A percentile compares a stretch with the other conserved stretches of the same genome.
Evolutionary conservation across 2,888 invertebrate genomes (phyloP).

Genomic region (Hypomecis atomaria): DNA sequence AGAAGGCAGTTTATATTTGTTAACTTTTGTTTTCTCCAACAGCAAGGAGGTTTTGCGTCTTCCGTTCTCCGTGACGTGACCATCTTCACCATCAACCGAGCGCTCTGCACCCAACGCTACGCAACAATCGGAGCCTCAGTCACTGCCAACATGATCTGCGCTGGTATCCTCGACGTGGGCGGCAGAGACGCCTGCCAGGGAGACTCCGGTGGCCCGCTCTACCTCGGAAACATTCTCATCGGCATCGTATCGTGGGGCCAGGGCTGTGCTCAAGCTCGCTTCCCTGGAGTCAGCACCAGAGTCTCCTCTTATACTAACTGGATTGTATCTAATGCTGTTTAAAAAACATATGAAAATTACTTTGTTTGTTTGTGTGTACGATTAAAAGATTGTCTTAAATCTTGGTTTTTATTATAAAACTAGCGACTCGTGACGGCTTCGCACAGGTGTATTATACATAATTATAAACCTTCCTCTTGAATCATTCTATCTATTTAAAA

Average conservation of each 20-base stretch:
- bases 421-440: too few relatives aligned
- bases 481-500: too few relatives aligned
- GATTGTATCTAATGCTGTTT: constrained; percentile 49
- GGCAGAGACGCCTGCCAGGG: constrained; percentile 50
- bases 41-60: constrained; percentile 35
- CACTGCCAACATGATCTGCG: constrained; percentile 58
- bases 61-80: constrained; percentile 29
- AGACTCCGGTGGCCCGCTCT: constrained; percentile 72
- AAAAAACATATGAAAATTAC: too few relatives aligned
- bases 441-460: too few relatives aligned
- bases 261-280: constrained; percentile 66
- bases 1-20: neutral
- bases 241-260: constrained; percentile 78
- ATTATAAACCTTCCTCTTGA: too few relatives aligned
- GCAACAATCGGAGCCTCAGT: constrained; percentile 18
- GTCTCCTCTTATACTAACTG: constrained; percentile 60
- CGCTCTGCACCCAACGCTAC: constrained; percentile 39
- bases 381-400: too few relatives aligned
- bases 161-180: constrained; percentile 48
- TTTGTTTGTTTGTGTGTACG: too few relatives aligned
- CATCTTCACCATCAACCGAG: constrained; percentile 33
- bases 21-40: constrained; percentile 2
- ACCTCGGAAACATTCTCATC: constrained; percentile 61
- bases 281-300: constrained; percentile 76
- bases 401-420: too few relatives aligned